Evolutionary conservation across 2,113 vertebrate species (phyloP).

Genomic region (Sula dactylatra): DNA sequence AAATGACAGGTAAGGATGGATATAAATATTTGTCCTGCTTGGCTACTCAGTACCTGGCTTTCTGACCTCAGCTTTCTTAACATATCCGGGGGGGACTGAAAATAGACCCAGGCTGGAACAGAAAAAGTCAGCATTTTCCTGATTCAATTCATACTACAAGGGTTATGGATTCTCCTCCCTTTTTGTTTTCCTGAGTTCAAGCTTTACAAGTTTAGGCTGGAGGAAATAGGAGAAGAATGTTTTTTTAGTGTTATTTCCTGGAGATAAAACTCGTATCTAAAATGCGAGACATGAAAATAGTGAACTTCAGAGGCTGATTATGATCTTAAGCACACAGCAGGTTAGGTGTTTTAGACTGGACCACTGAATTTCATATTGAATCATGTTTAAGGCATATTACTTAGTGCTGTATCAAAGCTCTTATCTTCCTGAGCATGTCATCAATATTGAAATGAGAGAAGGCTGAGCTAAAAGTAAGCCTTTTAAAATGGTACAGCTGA

Average conservation of each 20-base stretch:
- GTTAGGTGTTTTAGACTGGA: not conserved
- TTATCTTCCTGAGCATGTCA: not conserved
- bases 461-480: not conserved
- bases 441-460: not conserved
- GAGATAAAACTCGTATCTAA: not conserved
- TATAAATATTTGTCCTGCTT: not conserved
- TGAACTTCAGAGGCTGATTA: not conserved
- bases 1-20: not conserved
- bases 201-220: not conserved
- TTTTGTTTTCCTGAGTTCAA: conserved; percentile 18
- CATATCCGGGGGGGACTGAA: not conserved
- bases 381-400: not conserved
- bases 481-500: not conserved
- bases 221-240: conserved; percentile 53
- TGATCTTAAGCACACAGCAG: not conserved
- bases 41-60: not conserved
- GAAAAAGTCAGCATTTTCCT: not conserved
- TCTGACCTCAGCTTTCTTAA: not conserved
- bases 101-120: not conserved
- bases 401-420: not conserved
- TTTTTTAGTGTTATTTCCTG: conserved; percentile 36
- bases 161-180: not conserved
- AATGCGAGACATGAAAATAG: not conserved
- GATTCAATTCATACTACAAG: not conserved
- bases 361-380: not conserved